Evolutionary conservation across 2,888 invertebrate species (phyloP).

Genomic region (Junonia oenone): DNA sequence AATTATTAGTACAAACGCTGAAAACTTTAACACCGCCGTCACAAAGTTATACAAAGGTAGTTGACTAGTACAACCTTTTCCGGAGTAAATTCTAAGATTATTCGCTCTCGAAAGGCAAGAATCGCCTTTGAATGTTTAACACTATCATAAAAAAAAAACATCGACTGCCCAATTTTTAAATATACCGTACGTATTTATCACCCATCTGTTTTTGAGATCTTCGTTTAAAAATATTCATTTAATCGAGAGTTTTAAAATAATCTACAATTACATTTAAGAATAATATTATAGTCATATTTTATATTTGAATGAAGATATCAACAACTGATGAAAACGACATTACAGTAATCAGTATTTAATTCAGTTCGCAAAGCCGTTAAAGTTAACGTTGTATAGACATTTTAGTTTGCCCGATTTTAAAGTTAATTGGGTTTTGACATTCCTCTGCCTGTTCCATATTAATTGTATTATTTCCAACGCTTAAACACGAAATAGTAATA

Average conservation of each 20-base stretch:
- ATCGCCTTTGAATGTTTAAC: conserved; percentile 6
- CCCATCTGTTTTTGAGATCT: neutral
- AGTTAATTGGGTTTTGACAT: neutral
- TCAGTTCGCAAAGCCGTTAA: neutral
- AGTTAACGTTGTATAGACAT: neutral
- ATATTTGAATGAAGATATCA: neutral
- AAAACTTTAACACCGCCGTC: conserved; percentile 19
- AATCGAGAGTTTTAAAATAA: neutral
- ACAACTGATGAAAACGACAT: neutral
- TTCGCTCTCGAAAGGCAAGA: neutral
- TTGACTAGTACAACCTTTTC: conserved; percentile 16
- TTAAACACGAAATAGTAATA: conserved; percentile 9
- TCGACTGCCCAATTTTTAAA: neutral
- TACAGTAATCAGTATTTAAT: neutral
- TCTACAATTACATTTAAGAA: neutral
- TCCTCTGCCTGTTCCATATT: neutral
- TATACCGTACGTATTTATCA: neutral
- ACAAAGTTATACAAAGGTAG: conserved; percentile 18
- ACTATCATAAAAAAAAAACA: conserved; percentile 7
- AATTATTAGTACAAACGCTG: conserved; percentile 31
- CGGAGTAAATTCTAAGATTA: neutral
- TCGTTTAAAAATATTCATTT: neutral
- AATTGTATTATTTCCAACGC: conserved; percentile 1
- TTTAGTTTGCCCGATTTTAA: neutral
- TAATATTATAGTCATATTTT: neutral